phyloP scores from a whole-genome alignment of 2,888 invertebrate genomes.

The Pycnomerus fuliginosus region DNA sequence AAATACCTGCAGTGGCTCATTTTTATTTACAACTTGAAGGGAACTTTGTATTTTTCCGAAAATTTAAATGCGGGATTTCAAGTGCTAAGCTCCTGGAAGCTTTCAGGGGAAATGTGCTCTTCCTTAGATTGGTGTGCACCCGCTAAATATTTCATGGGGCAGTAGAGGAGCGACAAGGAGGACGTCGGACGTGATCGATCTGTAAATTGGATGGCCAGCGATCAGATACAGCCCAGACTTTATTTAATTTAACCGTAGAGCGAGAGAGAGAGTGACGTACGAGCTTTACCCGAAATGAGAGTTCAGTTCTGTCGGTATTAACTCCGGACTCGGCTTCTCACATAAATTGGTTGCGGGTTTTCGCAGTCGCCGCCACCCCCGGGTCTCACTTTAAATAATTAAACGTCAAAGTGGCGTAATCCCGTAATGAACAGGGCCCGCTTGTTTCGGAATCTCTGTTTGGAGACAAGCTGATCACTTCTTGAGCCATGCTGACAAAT shows the following conservation, averaged over 20 bases:
- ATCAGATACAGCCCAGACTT: conserved; percentile 49
- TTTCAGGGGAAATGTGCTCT: conserved; percentile 40
- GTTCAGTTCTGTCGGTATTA: conserved; percentile 34
- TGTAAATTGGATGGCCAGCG: conserved; percentile 47
- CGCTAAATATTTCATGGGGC: conserved; percentile 50
- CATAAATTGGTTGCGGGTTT: conserved; percentile 50
- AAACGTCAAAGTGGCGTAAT: conserved; percentile 46
- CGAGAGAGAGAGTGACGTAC: conserved; percentile 36
- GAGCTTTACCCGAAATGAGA: conserved; percentile 21
- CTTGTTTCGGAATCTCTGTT: conserved; percentile 45
- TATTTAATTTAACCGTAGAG: conserved; percentile 48
- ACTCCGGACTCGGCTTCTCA: conserved; percentile 38
- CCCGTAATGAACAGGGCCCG: conserved; percentile 25
- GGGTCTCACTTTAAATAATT: conserved; percentile 51
- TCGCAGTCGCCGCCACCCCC: conserved; percentile 38
- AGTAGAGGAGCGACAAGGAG: conserved; percentile 25
- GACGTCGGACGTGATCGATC: conserved; percentile 45
- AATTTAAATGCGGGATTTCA: no score
- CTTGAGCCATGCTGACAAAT: conserved; percentile 46
- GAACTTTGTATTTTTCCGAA: no score
- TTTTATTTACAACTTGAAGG: no score
- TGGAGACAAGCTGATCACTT: conserved; percentile 39
- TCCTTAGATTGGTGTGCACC: conserved; percentile 50
- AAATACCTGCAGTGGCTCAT: no score
- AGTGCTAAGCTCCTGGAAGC: no score